A percentile compares a stretch with the other conserved stretches of the same genome.
These are phyloP conservation scores for Eudyptes chrysolophus DNA, from an alignment of 2,113 vertebrate species.

Conservation along the genomic window DNA sequence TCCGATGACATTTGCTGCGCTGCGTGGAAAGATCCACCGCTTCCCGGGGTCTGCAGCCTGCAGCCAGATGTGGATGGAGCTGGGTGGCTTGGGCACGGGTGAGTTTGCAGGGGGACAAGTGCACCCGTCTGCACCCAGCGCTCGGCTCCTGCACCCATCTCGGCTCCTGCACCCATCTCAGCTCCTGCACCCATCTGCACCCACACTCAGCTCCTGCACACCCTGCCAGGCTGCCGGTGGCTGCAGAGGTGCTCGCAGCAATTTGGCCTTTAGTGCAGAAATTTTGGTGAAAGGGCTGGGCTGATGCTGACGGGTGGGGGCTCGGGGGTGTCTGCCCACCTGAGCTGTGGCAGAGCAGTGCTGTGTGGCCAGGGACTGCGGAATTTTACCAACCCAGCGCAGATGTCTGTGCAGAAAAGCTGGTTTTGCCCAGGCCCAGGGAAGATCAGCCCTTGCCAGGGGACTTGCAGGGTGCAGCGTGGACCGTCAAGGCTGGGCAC, in stretches of 20 bases:
- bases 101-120: neutral
- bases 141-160: neutral
- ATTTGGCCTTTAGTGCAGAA: neutral
- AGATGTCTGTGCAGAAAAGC: neutral
- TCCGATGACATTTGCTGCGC: neutral
- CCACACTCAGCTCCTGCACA: neutral
- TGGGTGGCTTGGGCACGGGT: fast-evolving
- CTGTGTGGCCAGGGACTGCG: fast-evolving
- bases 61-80: neutral
- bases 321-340: neutral
- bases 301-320: too few species aligned
- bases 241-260: neutral
- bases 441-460: too few species aligned
- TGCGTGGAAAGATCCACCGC: fast-evolving
- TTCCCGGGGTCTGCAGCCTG: neutral
- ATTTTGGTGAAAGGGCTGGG: neutral
- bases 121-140: neutral
- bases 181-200: neutral
- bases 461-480: neutral
- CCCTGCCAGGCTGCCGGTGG: neutral
- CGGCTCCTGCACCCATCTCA: neutral
- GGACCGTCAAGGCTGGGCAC: neutral
- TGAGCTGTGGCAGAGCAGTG: neutral
- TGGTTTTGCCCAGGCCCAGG: neutral
- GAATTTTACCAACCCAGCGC: neutral